Percentiles rank a stretch among this genome's conserved stretches.
phyloP scores from a whole-genome alignment of 2,113 vertebrate species.

The Sinocyclocheilus maitianheensis region DNA sequence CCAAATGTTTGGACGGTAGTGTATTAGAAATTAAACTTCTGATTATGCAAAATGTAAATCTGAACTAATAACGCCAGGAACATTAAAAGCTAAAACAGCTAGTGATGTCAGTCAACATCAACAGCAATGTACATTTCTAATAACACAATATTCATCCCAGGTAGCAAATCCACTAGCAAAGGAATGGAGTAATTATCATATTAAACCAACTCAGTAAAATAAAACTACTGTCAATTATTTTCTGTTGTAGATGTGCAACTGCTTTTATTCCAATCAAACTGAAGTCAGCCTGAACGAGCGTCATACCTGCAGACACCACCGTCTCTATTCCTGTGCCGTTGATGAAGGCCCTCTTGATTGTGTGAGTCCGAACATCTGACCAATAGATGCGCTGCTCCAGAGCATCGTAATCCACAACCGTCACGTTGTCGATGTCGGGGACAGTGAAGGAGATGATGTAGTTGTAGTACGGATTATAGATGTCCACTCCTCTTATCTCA shows the following conservation, averaged over 20 bases:
- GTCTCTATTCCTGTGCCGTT: conserved; percentile 96
- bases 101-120: background rate
- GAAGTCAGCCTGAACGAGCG: background rate
- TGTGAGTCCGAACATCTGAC: conserved; percentile 95
- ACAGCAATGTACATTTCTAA: too few relatives aligned
- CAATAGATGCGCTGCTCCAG: conserved; percentile 94
- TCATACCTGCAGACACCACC: conserved; percentile 77
- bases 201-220: background rate
- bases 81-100: too few relatives aligned
- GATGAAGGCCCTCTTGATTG: conserved; percentile 97
- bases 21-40: background rate
- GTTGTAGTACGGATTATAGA: conserved; percentile 97
- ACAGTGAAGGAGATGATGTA: conserved; percentile 99
- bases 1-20: background rate
- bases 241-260: background rate
- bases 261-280: background rate
- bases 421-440: conserved; percentile 95
- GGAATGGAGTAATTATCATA: background rate
- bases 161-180: background rate
- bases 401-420: conserved; percentile 92
- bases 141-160: background rate
- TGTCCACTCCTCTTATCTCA: conserved; percentile 95
- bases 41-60: background rate
- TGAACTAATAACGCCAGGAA: too few relatives aligned
- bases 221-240: background rate